These are phyloP conservation scores for Entomobrya proxima DNA, from an alignment of 2,888 invertebrate species.

Conservation along the genomic window DNA sequence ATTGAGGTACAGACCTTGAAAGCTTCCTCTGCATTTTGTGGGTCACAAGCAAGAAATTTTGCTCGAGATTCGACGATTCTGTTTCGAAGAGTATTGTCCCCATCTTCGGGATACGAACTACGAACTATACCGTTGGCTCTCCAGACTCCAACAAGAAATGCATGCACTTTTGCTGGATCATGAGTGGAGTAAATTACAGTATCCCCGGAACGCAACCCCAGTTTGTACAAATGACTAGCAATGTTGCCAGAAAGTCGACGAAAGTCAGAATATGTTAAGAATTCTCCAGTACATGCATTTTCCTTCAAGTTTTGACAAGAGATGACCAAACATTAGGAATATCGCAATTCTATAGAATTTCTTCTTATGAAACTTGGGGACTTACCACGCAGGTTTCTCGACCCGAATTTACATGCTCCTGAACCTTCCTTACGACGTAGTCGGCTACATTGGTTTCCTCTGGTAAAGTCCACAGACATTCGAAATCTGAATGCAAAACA, in stretches of 20 bases:
- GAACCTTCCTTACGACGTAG: constrained; percentile 36
- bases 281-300: constrained; percentile 54
- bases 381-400: constrained; percentile 43
- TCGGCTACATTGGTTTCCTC: constrained; percentile 34
- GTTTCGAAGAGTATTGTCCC: constrained; percentile 59
- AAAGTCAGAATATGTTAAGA: constrained; percentile 54
- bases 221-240: constrained; percentile 54
- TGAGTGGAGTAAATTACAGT: constrained; percentile 68
- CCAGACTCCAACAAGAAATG: constrained; percentile 72
- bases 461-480: constrained; percentile 30
- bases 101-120: constrained; percentile 71
- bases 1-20: constrained; percentile 31
- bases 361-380: not conserved
- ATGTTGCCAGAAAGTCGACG: constrained; percentile 50
- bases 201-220: constrained; percentile 65
- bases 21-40: constrained; percentile 5
- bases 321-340: too few species aligned
- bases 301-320: not conserved
- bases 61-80: constrained; percentile 67
- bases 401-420: constrained; percentile 11
- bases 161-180: constrained; percentile 65
- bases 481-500: constrained; percentile 30
- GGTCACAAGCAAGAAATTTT: constrained; percentile 69
- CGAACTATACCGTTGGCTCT: constrained; percentile 64
- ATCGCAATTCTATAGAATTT: not conserved